Base-by-base conservation (phyloP, 92 coral and sea anemone species). In the Zoanthus gigantus region DNA sequence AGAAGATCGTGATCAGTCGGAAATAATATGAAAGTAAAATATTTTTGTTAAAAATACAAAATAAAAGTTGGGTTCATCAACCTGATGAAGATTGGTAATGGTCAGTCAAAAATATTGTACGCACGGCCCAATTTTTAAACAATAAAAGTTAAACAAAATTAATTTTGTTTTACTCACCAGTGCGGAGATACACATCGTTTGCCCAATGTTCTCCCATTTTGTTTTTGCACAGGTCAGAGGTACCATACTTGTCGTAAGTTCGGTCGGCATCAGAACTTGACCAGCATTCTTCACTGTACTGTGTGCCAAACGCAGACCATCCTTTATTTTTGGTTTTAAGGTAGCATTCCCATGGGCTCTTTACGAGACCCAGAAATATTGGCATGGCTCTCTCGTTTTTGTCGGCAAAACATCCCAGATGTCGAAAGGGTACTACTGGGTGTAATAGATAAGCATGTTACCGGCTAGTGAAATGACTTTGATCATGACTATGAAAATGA, bases 261-360 rank as follows among this genome's bases (percentile, higher is more conserved):
- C 13, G 7, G 45, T 81, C 65, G 11, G 58, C 85, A 52, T 65
- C 76, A 4, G 58, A 2, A 11, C 85, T 81, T 11, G 85, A 81
- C 75, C 85, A 81, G 47, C 85, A 81, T 44, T 81, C 85, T 7
- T 63, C 8, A 11, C 16, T 16, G 18, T 1, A 13, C 85, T 81
- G 85, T 11, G 85, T 81, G n/a, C 85, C 85, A 29, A 81, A 81
- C 7, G 57, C 85, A 9, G 75, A 76, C 74, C 75, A 81, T 0
- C 85, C 61, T 47, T 29, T 46, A 6, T 47, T 58, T 67, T 52
- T 65, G 6, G 85, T 57, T 66, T 66, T 66, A 52, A 81, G 66
- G 66, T 58, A 58, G 14, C 66, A 58, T 15, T 58, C 66, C 66
- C 66, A 58, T 6, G 66, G 66, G 6, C n/a, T 58, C 23, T 58